A percentile compares a stretch with the other conserved stretches of the same genome.
These are phyloP conservation scores for Spinibarbus caldwelli DNA, from an alignment of 2,797 vertebrate genomes.

Conservation along the genomic window DNA sequence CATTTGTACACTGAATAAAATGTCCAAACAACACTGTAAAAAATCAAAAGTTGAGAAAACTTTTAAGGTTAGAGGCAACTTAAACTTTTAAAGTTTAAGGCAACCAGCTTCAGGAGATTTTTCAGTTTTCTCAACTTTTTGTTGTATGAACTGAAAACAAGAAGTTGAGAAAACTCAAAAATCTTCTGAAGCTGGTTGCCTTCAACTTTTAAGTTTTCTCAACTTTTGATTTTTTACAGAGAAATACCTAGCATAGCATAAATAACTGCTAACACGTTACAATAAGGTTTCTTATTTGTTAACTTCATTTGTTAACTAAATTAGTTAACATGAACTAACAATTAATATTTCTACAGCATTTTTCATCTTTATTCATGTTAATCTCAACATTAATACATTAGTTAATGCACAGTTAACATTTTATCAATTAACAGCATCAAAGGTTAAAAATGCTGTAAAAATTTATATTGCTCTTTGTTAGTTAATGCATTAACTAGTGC, in stretches of 20 bases:
- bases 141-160: no score
- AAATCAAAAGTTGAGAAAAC: no score
- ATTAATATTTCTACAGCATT: not conserved
- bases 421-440: not conserved
- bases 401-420: not conserved
- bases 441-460: not conserved
- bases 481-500: not conserved
- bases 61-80: no score
- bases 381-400: not conserved
- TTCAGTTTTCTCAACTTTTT: no score
- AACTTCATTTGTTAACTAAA: not conserved
- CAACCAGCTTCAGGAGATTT: no score
- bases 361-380: not conserved
- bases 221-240: no score
- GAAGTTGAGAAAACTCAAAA: no score
- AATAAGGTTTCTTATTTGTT: not conserved
- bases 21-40: not conserved
- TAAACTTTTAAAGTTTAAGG: no score
- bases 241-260: no score
- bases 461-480: not conserved
- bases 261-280: not conserved
- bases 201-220: no score
- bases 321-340: not conserved
- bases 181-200: no score
- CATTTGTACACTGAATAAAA: not conserved